Evolutionary conservation across 2,888 invertebrate species (phyloP).

Genomic region (Oligia fasciuncula): DNA sequence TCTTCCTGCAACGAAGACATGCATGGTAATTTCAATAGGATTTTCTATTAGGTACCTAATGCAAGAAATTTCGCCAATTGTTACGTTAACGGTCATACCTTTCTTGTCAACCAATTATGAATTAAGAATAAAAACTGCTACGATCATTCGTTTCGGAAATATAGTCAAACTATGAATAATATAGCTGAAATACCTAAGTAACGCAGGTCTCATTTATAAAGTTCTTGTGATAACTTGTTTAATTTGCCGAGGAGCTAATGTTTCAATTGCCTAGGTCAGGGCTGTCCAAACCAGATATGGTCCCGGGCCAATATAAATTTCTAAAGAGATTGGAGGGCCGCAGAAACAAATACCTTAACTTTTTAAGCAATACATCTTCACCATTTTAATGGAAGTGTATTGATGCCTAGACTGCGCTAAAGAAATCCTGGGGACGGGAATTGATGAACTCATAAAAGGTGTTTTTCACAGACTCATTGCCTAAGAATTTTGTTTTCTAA

Average conservation of each 20-base stretch:
- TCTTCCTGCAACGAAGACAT: slow-evolving; percentile 76
- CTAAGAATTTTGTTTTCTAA: background rate
- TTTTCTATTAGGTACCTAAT: background rate
- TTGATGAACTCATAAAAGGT: background rate
- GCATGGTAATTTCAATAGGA: background rate
- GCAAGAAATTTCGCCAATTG: background rate
- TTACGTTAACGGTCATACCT: background rate
- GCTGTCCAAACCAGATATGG: background rate
- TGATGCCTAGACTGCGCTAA: background rate
- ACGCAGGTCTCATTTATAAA: background rate
- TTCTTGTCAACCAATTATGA: background rate
- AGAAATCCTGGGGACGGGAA: background rate
- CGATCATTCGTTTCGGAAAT: slow-evolving; percentile 3
- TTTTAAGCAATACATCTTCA: too few relatives aligned
- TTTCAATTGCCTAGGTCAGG: slow-evolving; percentile 3
- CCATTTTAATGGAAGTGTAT: background rate
- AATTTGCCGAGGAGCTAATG: slow-evolving; percentile 20
- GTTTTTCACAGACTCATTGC: background rate
- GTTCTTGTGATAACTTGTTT: slow-evolving; percentile 25
- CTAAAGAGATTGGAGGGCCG: background rate
- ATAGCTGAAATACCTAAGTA: background rate
- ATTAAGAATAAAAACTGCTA: background rate
- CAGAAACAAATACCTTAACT: background rate
- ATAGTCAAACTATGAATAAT: background rate
- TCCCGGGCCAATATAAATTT: background rate